Conservation (phyloP, 2,797 vertebrate genomes). For the Peromyscus attwateri region DNA sequence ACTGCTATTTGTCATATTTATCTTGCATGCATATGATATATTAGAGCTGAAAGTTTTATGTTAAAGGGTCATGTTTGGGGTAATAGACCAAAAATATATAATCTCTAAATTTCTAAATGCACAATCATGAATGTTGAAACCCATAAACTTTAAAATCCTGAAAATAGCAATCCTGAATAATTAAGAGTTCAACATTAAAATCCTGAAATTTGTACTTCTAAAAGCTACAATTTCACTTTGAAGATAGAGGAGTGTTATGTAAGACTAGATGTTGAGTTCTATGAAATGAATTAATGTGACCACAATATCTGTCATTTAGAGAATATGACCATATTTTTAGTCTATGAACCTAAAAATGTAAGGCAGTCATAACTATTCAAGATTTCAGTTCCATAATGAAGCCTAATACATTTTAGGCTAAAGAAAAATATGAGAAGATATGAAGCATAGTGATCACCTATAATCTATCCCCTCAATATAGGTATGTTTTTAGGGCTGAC, state of each 20-base stretch:
- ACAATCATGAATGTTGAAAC: not conserved
- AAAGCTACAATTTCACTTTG: not conserved
- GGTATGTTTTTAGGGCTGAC: not conserved
- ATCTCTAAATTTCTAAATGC: not conserved
- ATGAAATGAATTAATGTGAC: not conserved
- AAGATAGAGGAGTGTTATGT: not conserved
- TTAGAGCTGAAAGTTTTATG: slow-evolving; percentile 43
- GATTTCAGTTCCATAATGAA: not conserved
- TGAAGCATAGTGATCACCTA: not conserved
- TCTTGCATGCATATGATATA: slow-evolving; percentile 39
- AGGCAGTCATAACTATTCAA: not conserved
- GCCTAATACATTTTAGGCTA: not conserved
- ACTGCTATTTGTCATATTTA: slow-evolving; percentile 1
- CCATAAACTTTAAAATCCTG: not conserved
- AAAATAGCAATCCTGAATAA: not conserved
- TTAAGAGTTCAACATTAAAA: not conserved
- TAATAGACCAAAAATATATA: not conserved
- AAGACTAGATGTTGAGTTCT: not conserved
- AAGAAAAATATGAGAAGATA: not conserved
- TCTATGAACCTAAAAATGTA: not conserved
- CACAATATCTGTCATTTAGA: not conserved
- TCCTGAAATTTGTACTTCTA: not conserved
- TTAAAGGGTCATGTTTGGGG: not conserved
- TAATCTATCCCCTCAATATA: not conserved
- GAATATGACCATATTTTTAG: not conserved